Percentiles rank a stretch among this genome's conserved stretches.
Conservation (phyloP, 2,113 vertebrate species). For the Dascyllus trimaculatus region DNA sequence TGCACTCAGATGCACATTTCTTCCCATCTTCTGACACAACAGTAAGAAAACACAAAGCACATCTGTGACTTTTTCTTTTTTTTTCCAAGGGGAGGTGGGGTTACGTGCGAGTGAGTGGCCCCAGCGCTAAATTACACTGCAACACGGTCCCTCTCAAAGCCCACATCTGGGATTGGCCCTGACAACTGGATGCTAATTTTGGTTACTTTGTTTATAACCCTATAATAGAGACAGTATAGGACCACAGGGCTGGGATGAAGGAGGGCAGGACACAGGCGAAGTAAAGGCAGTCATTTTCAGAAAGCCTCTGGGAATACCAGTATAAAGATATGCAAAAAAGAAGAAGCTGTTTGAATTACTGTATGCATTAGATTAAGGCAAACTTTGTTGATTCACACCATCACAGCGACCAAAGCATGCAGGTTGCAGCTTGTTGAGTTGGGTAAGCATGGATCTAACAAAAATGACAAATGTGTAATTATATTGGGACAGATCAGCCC, state of each 20-base stretch:
- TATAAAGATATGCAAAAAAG: conserved; percentile 7
- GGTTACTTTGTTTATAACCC: conserved; percentile 87
- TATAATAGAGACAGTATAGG: conserved; percentile 84
- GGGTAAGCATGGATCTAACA: conserved; percentile 78
- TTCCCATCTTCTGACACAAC: conserved; percentile 36
- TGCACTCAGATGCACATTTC: conserved; percentile 9
- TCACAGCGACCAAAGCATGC: conserved; percentile 22
- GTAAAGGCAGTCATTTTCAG: conserved; percentile 61
- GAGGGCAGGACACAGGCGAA: conserved; percentile 56
- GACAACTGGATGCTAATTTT: conserved; percentile 89
- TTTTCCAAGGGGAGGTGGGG: conserved; percentile 23
- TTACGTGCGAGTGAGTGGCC: conserved; percentile 57
- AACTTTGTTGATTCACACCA: conserved; percentile 31
- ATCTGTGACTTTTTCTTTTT: conserved; percentile 26
- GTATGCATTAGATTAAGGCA: conserved; percentile 17
- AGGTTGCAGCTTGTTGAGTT: conserved; percentile 59
- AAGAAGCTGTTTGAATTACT: conserved; percentile 8
- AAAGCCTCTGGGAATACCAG: conserved; percentile 57
- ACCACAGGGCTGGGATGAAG: conserved; percentile 67
- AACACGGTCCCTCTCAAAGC: conserved; percentile 83
- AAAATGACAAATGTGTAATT: conserved; percentile 86
- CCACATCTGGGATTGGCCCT: conserved; percentile 86
- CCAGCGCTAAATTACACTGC: conserved; percentile 79
- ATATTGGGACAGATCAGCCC: conserved; percentile 80
- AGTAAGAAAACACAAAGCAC: conserved; percentile 37